Conservation (phyloP, 2,113 vertebrate species). For the Ageneiosus marmoratus region DNA sequence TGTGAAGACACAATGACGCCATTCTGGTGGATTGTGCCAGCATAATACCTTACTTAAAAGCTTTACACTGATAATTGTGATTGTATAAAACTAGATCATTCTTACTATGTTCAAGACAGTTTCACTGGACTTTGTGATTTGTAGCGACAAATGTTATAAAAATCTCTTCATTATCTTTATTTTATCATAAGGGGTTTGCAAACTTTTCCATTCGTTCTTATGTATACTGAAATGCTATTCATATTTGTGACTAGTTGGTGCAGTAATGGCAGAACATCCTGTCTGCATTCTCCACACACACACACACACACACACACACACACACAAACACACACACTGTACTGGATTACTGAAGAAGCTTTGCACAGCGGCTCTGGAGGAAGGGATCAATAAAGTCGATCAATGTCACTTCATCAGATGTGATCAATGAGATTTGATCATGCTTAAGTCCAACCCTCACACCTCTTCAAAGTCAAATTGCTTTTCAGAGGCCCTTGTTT, state of each 20-base stretch:
- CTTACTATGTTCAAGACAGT: neutral
- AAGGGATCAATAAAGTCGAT: conserved; percentile 28
- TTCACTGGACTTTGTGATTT: neutral
- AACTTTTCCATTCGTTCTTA: conserved; percentile 7
- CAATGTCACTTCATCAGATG: conserved; percentile 43
- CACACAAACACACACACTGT: neutral
- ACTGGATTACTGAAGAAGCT: conserved; percentile 24
- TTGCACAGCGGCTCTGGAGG: neutral
- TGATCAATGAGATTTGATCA: conserved; percentile 23
- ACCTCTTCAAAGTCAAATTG: neutral
- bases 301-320: conserved; percentile 20
- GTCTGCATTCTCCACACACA: neutral
- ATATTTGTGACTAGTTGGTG: neutral
- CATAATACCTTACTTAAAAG: no score
- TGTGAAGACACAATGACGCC: no score
- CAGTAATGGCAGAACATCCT: neutral
- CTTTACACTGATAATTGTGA: no score
- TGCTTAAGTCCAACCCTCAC: neutral
- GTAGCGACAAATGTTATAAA: neutral
- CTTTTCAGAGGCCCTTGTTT: neutral
- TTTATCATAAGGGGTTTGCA: neutral
- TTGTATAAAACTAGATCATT: neutral
- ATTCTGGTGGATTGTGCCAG: no score
- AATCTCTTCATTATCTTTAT: neutral
- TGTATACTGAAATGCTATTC: neutral